Evolutionary conservation across 2,113 vertebrate genomes (phyloP).

Genomic region (Gambusia holbrooki): DNA sequence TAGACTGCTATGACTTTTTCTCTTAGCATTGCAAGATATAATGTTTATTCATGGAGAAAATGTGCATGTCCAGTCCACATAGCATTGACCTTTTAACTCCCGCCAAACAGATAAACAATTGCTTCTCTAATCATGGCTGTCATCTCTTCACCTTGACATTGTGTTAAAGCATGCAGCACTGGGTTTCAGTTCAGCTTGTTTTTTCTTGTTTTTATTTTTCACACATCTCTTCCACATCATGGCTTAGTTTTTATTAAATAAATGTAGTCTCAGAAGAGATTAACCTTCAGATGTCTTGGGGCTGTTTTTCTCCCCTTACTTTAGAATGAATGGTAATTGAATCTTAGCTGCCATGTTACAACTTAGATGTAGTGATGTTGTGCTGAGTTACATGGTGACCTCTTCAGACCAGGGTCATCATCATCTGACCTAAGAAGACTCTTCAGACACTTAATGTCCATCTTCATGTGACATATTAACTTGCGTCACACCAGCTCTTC

Average conservation of each 20-base stretch:
- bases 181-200: background rate
- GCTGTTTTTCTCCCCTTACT: too few relatives aligned
- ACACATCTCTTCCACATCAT: background rate
- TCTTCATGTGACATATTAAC: conserved; percentile 26
- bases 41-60: background rate
- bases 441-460: conserved; percentile 1
- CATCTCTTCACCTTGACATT: background rate
- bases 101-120: background rate
- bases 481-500: conserved; percentile 11
- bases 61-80: background rate
- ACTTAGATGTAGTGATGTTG: conserved; percentile 28
- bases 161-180: background rate
- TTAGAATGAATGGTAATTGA: background rate
- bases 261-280: background rate
- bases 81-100: background rate
- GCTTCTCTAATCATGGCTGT: background rate
- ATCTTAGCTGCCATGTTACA: background rate
- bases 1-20: background rate
- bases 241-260: background rate
- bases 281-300: background rate
- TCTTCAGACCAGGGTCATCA: conserved; percentile 4
- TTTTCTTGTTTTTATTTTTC: background rate
- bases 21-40: background rate
- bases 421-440: conserved; percentile 31
- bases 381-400: conserved; percentile 15